Percentiles rank a stretch among this genome's conserved stretches.
Evolutionary conservation across 1,140 invertebrate species (phyloP).

Genomic region (Drosophila grimshawi): DNA sequence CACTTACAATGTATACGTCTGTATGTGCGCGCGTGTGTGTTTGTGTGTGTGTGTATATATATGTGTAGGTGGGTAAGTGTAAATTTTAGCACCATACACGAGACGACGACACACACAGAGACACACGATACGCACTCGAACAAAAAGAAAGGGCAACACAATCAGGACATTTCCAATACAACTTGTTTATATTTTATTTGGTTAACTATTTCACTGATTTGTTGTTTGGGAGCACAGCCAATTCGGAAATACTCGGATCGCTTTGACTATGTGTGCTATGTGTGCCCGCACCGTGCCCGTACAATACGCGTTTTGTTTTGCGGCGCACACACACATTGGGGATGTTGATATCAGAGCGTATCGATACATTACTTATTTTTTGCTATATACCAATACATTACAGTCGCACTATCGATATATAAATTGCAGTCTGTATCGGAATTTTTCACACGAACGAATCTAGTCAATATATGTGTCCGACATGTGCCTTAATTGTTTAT

Average conservation of each 20-base stretch:
- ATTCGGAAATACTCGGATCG: slow-evolving; percentile 28
- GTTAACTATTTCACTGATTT: slow-evolving; percentile 40
- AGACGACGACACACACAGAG: slow-evolving; percentile 42
- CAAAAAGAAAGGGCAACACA: slow-evolving; percentile 12
- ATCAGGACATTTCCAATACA: slow-evolving; percentile 48
- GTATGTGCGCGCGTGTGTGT: slow-evolving; percentile 15
- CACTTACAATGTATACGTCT: slow-evolving; percentile 57
- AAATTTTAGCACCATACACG: slow-evolving; percentile 65
- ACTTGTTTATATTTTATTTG: slow-evolving; percentile 29
- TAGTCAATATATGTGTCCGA: background rate
- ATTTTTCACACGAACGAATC: background rate
- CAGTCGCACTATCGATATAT: slow-evolving; percentile 1
- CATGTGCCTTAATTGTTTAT: background rate
- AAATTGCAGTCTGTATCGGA: too few species aligned
- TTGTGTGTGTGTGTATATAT: slow-evolving; percentile 26
- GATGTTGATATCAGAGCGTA: slow-evolving; percentile 38
- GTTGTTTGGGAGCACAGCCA: slow-evolving; percentile 36
- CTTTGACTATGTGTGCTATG: slow-evolving; percentile 36
- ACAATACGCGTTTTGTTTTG: slow-evolving; percentile 57
- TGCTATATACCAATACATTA: background rate
- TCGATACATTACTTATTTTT: slow-evolving; percentile 29
- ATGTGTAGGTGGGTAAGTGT: slow-evolving; percentile 48
- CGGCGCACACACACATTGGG: slow-evolving; percentile 53
- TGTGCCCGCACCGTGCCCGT: slow-evolving; percentile 46
- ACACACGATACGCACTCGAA: slow-evolving; percentile 34